Percentiles rank a stretch among this genome's conserved stretches.
These are phyloP conservation scores for Crypturellus undulatus DNA, from an alignment of 2,113 vertebrate species.

Conservation along the genomic window DNA sequence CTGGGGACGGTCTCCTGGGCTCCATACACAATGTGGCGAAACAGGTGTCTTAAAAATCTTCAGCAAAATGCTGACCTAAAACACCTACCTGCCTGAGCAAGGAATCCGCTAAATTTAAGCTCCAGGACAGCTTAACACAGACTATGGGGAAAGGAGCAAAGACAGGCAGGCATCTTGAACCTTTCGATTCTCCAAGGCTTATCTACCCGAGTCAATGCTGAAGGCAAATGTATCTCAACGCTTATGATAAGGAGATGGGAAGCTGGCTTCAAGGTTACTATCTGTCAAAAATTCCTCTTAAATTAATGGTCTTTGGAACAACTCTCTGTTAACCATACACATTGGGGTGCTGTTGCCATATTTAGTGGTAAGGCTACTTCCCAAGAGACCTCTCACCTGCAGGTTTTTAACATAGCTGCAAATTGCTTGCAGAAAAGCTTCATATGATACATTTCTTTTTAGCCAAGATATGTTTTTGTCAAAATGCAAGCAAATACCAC, in stretches of 20 bases:
- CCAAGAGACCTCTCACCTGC: background rate
- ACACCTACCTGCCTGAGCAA: background rate
- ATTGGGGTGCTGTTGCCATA: background rate
- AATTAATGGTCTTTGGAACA: background rate
- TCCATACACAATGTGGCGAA: background rate
- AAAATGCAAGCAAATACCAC: background rate
- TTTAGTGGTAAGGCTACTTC: background rate
- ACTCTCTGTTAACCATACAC: background rate
- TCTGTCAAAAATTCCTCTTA: background rate
- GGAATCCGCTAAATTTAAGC: background rate
- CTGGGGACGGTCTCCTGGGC: background rate
- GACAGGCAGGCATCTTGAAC: background rate
- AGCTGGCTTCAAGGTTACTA: background rate
- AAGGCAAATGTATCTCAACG: background rate
- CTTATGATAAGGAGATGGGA: background rate
- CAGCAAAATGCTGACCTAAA: background rate
- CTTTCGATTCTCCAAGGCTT: background rate
- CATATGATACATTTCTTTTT: background rate
- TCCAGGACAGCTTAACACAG: background rate
- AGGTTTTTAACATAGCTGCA: background rate
- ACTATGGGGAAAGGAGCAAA: background rate
- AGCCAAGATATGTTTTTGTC: background rate
- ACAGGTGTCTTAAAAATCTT: background rate
- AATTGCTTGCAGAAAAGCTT: background rate
- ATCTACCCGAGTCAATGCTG: background rate